Evolutionary conservation across 2,888 invertebrate species (phyloP).

Genomic region (Mellilla xanthometata): DNA sequence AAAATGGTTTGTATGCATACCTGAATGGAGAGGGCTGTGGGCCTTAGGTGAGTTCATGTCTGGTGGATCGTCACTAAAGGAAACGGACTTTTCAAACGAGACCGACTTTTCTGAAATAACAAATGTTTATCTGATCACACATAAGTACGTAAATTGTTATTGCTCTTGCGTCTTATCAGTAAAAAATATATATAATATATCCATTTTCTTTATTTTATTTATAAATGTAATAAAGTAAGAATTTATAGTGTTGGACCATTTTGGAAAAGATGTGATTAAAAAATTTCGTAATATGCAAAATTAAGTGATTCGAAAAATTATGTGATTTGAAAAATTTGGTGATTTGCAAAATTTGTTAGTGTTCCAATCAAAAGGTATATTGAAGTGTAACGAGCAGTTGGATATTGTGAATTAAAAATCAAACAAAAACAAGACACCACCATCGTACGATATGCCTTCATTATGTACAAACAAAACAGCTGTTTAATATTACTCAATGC

Average conservation of each 20-base stretch:
- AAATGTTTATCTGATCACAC: slow-evolving; percentile 43
- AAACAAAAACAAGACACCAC: background rate
- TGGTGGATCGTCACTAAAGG: slow-evolving; percentile 97
- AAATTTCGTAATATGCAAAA: too few relatives aligned
- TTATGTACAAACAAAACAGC: slow-evolving; percentile 3
- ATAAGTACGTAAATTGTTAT: too few relatives aligned
- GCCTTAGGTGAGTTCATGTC: slow-evolving; percentile 95
- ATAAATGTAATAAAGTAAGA: slow-evolving; percentile 3
- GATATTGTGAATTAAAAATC: slow-evolving; percentile 1
- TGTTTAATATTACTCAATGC: slow-evolving; percentile 4
- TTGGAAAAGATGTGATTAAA: background rate
- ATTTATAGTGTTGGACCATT: slow-evolving; percentile 1
- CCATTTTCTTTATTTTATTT: background rate
- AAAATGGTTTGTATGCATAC: slow-evolving; percentile 81
- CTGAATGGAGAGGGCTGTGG: slow-evolving; percentile 95
- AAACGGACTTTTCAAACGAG: slow-evolving; percentile 96
- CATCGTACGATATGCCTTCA: slow-evolving; percentile 3
- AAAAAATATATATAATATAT: too few relatives aligned
- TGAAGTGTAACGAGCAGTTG: slow-evolving; percentile 14
- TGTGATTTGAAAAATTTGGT: too few relatives aligned
- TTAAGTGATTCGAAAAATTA: too few relatives aligned
- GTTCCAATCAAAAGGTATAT: slow-evolving; percentile 1
- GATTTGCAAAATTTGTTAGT: slow-evolving; percentile 6
- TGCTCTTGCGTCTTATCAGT: too few relatives aligned
- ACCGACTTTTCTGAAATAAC: slow-evolving; percentile 95